Conservation (phyloP, 2,888 invertebrate species). For the Germaria angustata region DNA sequence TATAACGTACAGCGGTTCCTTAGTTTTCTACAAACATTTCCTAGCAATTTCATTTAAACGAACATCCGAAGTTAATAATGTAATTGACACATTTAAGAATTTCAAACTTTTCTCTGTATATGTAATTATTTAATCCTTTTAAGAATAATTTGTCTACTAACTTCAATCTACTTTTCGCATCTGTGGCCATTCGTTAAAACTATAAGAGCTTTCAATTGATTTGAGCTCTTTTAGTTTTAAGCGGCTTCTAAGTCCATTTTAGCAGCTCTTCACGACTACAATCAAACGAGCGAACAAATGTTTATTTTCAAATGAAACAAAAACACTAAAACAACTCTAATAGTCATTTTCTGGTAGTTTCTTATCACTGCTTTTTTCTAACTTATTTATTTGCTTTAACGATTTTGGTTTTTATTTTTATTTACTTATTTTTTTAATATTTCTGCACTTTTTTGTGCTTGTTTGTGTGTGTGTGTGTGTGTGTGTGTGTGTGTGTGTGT, state of each 20-base stretch:
- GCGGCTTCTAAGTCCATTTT: conserved; percentile 19
- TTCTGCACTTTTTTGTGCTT: background rate
- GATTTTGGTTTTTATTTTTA: background rate
- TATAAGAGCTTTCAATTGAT: conserved; percentile 31
- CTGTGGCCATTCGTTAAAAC: conserved; percentile 42
- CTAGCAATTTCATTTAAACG: too few species aligned
- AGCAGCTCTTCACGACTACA: background rate
- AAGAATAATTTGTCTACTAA: background rate
- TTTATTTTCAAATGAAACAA: conserved; percentile 22
- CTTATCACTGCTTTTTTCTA: conserved; percentile 20
- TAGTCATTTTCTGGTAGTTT: conserved; percentile 53
- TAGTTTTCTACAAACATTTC: too few species aligned
- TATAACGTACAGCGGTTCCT: too few species aligned
- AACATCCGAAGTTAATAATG: too few species aligned
- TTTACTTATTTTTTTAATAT: conserved; percentile 21
- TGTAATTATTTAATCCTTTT: conserved; percentile 1
- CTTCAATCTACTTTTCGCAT: background rate
- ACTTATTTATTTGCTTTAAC: conserved; percentile 5
- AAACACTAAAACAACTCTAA: conserved; percentile 45
- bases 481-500: background rate
- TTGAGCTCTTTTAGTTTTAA: conserved; percentile 29
- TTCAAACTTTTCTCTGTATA: background rate
- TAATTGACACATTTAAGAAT: too few species aligned
- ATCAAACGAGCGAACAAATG: conserved; percentile 20
- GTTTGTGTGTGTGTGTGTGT: background rate